Evolutionary conservation across 2,797 vertebrate species (phyloP).

Genomic region (Scolopax bukidnonensis): DNA sequence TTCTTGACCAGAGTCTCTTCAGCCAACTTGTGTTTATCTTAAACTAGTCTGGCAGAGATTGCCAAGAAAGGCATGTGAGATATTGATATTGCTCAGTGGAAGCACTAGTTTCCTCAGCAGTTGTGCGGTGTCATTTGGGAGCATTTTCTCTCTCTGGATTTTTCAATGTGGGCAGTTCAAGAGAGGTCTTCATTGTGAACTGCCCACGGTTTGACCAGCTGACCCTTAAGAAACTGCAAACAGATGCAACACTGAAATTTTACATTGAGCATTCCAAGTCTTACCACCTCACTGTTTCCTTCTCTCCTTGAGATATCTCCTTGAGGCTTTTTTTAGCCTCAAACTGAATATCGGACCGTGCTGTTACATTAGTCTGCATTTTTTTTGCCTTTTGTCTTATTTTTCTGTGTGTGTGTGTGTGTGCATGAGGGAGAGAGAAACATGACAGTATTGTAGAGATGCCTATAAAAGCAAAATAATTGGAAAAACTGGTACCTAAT

Average conservation of each 20-base stretch:
- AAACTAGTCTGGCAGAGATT: not conserved
- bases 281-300: not conserved
- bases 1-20: not conserved
- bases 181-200: not conserved
- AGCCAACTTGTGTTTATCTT: conserved; percentile 15
- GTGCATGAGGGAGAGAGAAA: not conserved
- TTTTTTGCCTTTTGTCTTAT: not conserved
- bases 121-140: not conserved
- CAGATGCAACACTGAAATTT: not conserved
- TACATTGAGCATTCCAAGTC: not conserved
- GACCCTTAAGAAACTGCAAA: not conserved
- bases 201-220: not conserved
- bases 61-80: not conserved
- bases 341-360: not conserved
- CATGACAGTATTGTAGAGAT: not conserved
- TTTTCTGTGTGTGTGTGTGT: rapidly evolving
- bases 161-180: not conserved
- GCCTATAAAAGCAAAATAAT: not conserved
- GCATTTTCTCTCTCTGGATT: not conserved
- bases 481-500: not conserved
- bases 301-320: not conserved
- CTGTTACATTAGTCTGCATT: rapidly evolving
- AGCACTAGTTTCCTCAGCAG: not conserved
- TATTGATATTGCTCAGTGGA: not conserved
- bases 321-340: not conserved